These are phyloP conservation scores for Brachionus plicatilis DNA, from an alignment of 1,140 invertebrate genomes.

Conservation along the genomic window DNA sequence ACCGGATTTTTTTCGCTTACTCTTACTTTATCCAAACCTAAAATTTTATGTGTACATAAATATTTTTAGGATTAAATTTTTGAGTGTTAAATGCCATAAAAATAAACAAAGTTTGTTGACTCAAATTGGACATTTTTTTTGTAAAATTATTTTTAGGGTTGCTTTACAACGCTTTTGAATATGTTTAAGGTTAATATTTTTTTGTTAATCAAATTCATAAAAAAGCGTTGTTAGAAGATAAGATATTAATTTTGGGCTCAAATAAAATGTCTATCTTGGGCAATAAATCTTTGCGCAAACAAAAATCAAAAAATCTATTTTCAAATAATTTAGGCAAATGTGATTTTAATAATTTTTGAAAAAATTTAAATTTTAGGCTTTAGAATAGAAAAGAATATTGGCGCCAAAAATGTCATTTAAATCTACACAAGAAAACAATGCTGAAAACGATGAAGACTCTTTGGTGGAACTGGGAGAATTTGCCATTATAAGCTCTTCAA, in stretches of 20 bases:
- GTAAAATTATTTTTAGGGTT: background rate
- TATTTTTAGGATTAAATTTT: background rate
- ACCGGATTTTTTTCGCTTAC: no score
- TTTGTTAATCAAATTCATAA: background rate
- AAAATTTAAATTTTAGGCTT: background rate
- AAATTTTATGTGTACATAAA: background rate
- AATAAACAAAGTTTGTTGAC: background rate
- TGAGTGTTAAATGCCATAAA: background rate
- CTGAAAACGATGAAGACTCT: constrained; percentile 1
- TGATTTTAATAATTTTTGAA: background rate
- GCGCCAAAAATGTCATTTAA: background rate
- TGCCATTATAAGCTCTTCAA: background rate
- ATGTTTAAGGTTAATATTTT: background rate
- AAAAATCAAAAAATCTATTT: background rate
- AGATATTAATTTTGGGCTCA: background rate
- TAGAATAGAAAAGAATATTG: background rate
- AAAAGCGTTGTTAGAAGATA: background rate
- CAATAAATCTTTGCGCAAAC: background rate
- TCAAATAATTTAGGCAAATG: background rate
- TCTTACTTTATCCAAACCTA: no score
- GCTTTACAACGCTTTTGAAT: background rate
- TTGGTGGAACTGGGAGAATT: constrained; percentile 16
- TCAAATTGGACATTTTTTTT: background rate
- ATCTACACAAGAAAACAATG: background rate
- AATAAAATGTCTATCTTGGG: background rate